Evolutionary conservation across 2,797 vertebrate species (phyloP).

Genomic region (Catostomus latipinnis): DNA sequence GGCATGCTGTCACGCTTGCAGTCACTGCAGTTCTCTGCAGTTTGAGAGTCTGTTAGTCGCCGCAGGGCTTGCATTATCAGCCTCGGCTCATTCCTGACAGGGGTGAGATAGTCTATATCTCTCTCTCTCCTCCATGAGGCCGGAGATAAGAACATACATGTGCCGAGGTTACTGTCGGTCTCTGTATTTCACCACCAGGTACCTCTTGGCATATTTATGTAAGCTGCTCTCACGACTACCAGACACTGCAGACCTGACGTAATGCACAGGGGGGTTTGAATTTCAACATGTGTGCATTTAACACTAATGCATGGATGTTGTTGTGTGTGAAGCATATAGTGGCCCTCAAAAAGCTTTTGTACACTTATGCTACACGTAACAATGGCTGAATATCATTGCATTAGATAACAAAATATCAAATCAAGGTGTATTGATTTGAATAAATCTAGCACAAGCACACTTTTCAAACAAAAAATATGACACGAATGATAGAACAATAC

Average conservation of each 20-base stretch:
- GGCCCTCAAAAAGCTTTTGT: neutral
- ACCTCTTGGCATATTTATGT: neutral
- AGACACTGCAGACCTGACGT: neutral
- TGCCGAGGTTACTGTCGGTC: constrained; percentile 12
- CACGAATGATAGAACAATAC: no score
- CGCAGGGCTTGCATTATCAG: neutral
- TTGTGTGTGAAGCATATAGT: neutral
- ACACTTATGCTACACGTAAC: no score
- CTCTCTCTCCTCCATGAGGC: neutral
- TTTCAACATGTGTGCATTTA: neutral
- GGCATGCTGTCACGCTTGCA: neutral
- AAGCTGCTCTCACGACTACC: neutral
- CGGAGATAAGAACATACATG: constrained; percentile 33
- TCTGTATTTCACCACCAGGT: constrained; percentile 33
- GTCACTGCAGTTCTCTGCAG: neutral
- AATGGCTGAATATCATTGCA: no score
- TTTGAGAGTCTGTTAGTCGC: neutral
- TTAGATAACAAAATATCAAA: no score
- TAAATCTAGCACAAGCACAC: no score
- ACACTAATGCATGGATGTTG: no score
- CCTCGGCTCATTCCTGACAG: neutral
- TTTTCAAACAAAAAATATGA: no score
- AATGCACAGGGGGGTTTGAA: neutral
- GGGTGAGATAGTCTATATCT: neutral
- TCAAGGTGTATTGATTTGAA: no score